A percentile compares a stretch with the other conserved stretches of the same genome.
phyloP scores from a whole-genome alignment of 1,140 invertebrate species.

The Nomia melanderi region DNA sequence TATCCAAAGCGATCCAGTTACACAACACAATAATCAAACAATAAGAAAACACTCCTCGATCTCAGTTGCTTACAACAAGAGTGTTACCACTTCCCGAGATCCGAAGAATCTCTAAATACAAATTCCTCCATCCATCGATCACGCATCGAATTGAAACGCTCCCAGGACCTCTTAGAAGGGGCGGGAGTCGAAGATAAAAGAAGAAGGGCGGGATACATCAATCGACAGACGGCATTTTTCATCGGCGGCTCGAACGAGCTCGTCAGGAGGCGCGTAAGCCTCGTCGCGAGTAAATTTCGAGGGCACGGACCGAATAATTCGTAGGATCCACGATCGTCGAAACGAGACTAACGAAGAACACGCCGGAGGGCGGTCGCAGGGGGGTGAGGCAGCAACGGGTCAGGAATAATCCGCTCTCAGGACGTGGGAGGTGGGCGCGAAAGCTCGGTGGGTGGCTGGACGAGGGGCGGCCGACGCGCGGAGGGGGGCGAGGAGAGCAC shows the following conservation, averaged over 20 bases:
- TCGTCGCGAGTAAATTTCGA: slow-evolving; percentile 26
- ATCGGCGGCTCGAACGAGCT: not conserved
- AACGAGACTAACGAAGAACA: slow-evolving; percentile 63
- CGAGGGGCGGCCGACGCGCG: not conserved
- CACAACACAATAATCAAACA: no score
- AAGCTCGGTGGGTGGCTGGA: slow-evolving; percentile 29
- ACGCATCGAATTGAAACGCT: no score
- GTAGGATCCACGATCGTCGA: slow-evolving; percentile 39
- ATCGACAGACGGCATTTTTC: not conserved
- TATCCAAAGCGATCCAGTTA: no score
- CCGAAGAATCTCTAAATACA: no score
- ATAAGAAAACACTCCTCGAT: no score
- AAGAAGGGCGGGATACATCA: not conserved
- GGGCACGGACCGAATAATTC: slow-evolving; percentile 30
- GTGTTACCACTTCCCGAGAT: no score
- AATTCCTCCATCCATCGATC: no score
- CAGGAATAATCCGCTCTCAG: slow-evolving; percentile 64
- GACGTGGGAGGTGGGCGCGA: slow-evolving; percentile 39
- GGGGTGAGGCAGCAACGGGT: slow-evolving; percentile 34
- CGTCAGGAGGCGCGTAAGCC: slow-evolving; percentile 4
- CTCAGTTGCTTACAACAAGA: no score
- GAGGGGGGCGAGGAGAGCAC: slow-evolving; percentile 26
- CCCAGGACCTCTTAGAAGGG: no score
- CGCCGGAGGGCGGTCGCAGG: slow-evolving; percentile 21
- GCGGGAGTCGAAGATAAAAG: not conserved